Base-by-base conservation (phyloP, 1,140 invertebrate species). In the Zaprionus africanus region DNA sequence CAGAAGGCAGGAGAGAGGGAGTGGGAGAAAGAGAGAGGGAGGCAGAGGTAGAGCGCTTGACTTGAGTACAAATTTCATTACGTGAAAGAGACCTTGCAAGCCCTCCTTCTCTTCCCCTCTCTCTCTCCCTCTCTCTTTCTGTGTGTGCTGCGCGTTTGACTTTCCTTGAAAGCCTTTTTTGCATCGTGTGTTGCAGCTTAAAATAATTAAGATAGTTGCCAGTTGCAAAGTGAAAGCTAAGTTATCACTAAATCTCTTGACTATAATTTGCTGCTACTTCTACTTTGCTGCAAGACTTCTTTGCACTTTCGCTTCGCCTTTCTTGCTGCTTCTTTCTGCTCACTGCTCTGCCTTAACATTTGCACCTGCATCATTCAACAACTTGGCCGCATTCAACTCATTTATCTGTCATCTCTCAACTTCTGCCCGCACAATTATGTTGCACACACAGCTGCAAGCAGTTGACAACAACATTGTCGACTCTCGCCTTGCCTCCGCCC, bases 391-490 rank as follows among this genome's bases (percentile, higher is more conserved):
- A n/a, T 13, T 34, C 41, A 24, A 49, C 51, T 58, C 38, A 41
- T 60, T 51, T 81, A 46, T 57, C 56, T 38, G 51, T 41, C 57
- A 61, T 34, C 26, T 53, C 2, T 15, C 12, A 19, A 22, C 34
- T 59, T 36, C 4, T 36, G 13, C 67, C 56, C 53, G 61, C 61
- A 76, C 79, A 86, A 76, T 84, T 88, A 80, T 90, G 81, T 78
- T 87, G 84, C 84, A 83, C 66, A 80, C 79, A 57, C 22, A 26
- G 61, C 17, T 46, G 60, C 7, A 56, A n/a, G n/a, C 78, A 64
- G 71, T 81, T 68, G 59, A 31, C 81, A 76, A 64, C 86, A 85
- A 84, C 81, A 81, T 82, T 90, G 85, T 88, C 62, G 73, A 76
- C 81, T 68, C 66, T 83, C 56, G 11, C 46, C 19, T 4, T 0